Evolutionary conservation across 2,113 vertebrate genomes (phyloP).

Genomic region (Rhinolophus ferrumequinum): DNA sequence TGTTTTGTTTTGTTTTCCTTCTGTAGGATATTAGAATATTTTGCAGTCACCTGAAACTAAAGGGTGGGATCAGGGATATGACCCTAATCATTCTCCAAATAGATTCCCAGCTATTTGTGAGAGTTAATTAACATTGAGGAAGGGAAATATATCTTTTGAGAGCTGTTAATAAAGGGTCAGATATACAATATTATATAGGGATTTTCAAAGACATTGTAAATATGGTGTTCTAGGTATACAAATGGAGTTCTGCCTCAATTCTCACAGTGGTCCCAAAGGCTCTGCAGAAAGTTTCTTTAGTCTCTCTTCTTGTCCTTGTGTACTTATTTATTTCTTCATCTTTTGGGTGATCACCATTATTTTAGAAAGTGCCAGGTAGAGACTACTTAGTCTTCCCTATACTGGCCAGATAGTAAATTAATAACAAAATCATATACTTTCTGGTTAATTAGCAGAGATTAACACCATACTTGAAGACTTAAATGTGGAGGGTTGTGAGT

Average conservation of each 20-base stretch:
- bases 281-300: background rate
- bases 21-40: background rate
- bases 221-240: background rate
- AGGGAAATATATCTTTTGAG: background rate
- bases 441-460: background rate
- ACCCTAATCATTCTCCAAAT: background rate
- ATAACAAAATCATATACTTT: background rate
- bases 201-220: background rate
- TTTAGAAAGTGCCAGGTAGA: background rate
- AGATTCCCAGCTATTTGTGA: background rate
- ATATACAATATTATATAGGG: background rate
- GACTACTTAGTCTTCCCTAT: background rate
- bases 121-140: background rate
- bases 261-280: background rate
- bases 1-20: background rate
- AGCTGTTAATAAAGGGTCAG: background rate
- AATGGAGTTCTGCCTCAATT: background rate
- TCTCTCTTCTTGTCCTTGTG: background rate
- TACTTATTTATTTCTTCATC: background rate
- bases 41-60: background rate
- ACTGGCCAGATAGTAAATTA: background rate
- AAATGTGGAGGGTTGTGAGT: background rate
- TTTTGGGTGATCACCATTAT: background rate
- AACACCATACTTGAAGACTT: background rate
- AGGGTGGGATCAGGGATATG: background rate